Evolutionary conservation across 2,113 vertebrate species (phyloP).

Genomic region (Tupaia chinensis): DNA sequence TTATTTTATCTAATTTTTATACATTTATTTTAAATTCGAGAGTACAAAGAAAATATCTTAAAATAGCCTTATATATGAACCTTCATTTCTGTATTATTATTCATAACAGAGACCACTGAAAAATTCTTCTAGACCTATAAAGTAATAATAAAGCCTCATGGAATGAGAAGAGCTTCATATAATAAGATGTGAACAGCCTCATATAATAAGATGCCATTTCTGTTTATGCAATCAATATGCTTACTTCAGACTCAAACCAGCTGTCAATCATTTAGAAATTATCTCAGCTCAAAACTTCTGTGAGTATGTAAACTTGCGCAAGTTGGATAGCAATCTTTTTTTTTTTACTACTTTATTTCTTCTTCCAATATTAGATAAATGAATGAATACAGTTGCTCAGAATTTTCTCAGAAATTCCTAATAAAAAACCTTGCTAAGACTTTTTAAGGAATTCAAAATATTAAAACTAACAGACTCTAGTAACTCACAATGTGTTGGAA

Average conservation of each 20-base stretch:
- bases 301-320: neutral
- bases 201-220: neutral
- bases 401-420: neutral
- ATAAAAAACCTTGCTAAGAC: neutral
- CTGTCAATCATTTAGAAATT: neutral
- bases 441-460: slow-evolving; percentile 1
- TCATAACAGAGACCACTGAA: neutral
- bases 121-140: neutral
- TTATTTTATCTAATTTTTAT: slow-evolving; percentile 49
- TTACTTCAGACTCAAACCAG: slow-evolving; percentile 20
- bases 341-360: neutral
- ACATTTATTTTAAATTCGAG: slow-evolving; percentile 35
- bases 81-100: slow-evolving; percentile 42
- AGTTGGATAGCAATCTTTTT: neutral
- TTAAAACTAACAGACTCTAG: neutral
- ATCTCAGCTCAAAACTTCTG: neutral
- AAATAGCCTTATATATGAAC: slow-evolving; percentile 26
- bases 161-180: neutral
- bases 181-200: neutral
- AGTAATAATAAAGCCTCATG: slow-evolving; percentile 19
- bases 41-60: slow-evolving; percentile 2
- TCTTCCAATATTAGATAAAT: neutral
- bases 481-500: neutral
- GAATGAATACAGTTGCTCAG: neutral
- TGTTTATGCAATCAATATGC: neutral